Base-by-base conservation (phyloP, 2,888 invertebrate genomes). In the Acrocyrtus sp. region DNA sequence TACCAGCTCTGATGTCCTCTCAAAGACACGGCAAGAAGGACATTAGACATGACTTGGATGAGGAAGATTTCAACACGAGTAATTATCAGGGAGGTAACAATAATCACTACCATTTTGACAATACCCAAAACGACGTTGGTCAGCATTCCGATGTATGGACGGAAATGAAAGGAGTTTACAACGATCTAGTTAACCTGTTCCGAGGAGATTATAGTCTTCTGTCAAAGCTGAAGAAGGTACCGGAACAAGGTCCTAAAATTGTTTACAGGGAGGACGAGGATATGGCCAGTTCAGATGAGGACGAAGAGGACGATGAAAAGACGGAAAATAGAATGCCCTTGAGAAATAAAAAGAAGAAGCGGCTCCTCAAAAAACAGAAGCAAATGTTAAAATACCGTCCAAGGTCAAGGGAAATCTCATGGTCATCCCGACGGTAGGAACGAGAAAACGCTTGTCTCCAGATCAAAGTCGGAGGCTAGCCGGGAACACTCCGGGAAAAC, bases 141-240 rank as follows among this genome's bases (percentile, higher is more conserved):
- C 70, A 70, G 17, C 68, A 73, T 34, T 63, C 75, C 0, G 79
- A 81, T 24, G 43, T 81, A 4, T 81, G 81, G 81, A 56, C 69
- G 0, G 81, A 81, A 53, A 72, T 81, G 69, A 81, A 81, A 62
- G 81, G 79, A 1, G 72, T 78, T 15, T 81, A 81, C 72, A 75
- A 67, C 26, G 81, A 81, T 50, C 56, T 81, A 19, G 72, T 73
- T 0, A 78, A 69, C 43, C 58, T 81, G 34, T 76, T 78, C 39
- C 72, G 76, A 15, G 81, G 81, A 17, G 79, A 79, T 15, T 78
- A 75, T 45, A 39, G 65, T 8, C 29, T 56, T 5, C 47, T 63
- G n/a, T 63, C 54, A 17, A 63, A 63, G 24, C 19, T 63, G 29
- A 68, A 57, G 21, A 67, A 70, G 15, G 58, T 34, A 2, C 45